Base-by-base conservation (phyloP, 2,113 vertebrate species). In the Neolamprologus devosi region DNA sequence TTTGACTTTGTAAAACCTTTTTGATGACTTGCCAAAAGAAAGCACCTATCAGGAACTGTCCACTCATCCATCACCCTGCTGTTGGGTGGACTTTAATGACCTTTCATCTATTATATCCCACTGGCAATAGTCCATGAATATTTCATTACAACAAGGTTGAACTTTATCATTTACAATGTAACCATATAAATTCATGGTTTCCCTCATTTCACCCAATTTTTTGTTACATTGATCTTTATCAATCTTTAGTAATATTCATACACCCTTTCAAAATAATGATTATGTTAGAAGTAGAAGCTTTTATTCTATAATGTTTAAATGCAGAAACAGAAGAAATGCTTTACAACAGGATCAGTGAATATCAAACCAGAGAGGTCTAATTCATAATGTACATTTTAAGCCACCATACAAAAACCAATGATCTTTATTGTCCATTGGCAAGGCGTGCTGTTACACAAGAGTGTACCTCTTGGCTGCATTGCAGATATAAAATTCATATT, bases 401-500 rank as follows among this genome's bases (percentile, higher is more conserved):
- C 54, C 42, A 33, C 14, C 49, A 53, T 55, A 85, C 13, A 55
- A 65, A 84, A 42, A 51, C 83, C 75, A 51, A 53, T 75, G 47
- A 80, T 88, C 75, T 82, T 82, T 78, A 58, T 55, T 80, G 49
- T 85, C 87, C 57, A 78, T 60, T 68, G 75, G 80, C 33, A 83
- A 82, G 13, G 53, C 58, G 45, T 35, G 37, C 54, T 89, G 78
- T 89, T 88, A 92, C 85, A 93, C 63, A 55, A 87, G 87, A 63
- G 81, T 68, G 63, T 60, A 82, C 85, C 87, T 92, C 80, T 82
- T 83, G 93, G 92, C 94, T 96, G 95, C 95, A 96, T 93, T 96
- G 95, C 95, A 95, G 95, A 96, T 94, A 92, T 87, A 83, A 94
- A 95, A 95, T 96, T 96, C 93, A 96, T 95, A 96, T 96, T 96